phyloP scores from a whole-genome alignment of 2,888 invertebrate species.

The Dolichomitus sp. region DNA sequence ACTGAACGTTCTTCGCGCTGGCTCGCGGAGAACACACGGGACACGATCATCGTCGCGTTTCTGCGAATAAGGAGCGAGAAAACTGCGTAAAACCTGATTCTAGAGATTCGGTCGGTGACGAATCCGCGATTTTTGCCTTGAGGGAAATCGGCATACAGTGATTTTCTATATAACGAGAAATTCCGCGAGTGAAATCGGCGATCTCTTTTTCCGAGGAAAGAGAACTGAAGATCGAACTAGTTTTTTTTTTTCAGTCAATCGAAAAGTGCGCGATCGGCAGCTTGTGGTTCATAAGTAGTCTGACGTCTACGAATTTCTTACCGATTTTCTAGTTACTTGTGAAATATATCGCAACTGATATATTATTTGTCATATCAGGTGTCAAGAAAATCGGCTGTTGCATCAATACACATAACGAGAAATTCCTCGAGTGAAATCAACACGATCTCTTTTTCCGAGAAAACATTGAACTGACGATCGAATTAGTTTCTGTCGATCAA shows the following conservation, averaged over 20 bases:
- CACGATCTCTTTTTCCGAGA: not conserved
- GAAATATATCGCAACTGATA: too few relatives aligned
- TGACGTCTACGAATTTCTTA: too few relatives aligned
- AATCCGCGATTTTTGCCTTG: not conserved
- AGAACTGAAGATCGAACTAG: too few relatives aligned
- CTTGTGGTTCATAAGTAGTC: too few relatives aligned
- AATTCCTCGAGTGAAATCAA: too few relatives aligned
- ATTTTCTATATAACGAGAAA: constrained; percentile 20
- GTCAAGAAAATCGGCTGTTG: too few relatives aligned
- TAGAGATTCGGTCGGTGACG: constrained; percentile 2
- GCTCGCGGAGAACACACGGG: constrained; percentile 27
- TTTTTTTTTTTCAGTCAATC: too few relatives aligned
- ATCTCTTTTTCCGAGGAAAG: not conserved
- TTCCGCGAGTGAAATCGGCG: constrained; percentile 35
- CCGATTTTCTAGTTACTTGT: too few relatives aligned
- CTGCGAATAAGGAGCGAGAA: constrained; percentile 11
- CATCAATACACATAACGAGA: too few relatives aligned
- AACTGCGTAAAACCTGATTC: not conserved
- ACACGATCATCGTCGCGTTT: constrained; percentile 16
- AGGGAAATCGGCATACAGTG: not conserved
- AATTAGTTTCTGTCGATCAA: not conserved
- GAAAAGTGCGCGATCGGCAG: too few relatives aligned
- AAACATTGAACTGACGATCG: not conserved
- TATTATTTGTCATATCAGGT: too few relatives aligned
- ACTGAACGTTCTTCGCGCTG: constrained; percentile 42